These are phyloP conservation scores for Ceryle rudis DNA, from an alignment of 2,797 vertebrate genomes.

Conservation along the genomic window DNA sequence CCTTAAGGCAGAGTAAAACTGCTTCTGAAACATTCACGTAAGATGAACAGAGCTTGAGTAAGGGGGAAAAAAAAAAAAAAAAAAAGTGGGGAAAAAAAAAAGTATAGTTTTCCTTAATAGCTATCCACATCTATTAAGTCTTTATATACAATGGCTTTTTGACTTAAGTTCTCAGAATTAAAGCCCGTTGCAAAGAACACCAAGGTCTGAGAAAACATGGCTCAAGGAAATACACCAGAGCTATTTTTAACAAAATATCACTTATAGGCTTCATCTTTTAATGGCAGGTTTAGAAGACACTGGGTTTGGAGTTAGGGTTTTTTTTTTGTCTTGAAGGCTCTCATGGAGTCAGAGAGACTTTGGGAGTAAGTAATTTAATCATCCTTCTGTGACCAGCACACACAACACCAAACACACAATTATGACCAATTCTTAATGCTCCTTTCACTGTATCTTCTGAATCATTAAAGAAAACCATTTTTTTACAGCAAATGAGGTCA, in stretches of 20 bases:
- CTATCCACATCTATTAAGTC: constrained; percentile 51
- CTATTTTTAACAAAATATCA: not conserved
- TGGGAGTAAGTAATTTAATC: not conserved
- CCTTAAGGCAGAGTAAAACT: constrained; percentile 67
- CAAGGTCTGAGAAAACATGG: not conserved
- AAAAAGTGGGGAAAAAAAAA: not conserved
- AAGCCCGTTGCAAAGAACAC: constrained; percentile 25
- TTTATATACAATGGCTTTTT: constrained; percentile 35
- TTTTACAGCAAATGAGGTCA: not conserved
- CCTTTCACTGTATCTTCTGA: not conserved
- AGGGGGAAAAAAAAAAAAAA: not conserved
- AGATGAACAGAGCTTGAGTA: constrained; percentile 56
- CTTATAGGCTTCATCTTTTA: not conserved
- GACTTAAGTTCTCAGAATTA: constrained; percentile 37
- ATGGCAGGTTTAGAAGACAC: not conserved
- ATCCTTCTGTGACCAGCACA: not conserved
- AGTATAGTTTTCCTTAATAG: constrained; percentile 7
- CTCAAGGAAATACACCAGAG: not conserved
- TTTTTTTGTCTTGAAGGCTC: not conserved
- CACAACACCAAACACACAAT: not conserved
- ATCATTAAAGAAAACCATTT: not conserved
- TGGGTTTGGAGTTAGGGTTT: not conserved
- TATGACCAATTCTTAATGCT: not conserved
- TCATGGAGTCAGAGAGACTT: not conserved
- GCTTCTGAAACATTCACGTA: constrained; percentile 73